Evolutionary conservation across 1,140 invertebrate genomes (phyloP).

Genomic region (Geopemphigus sp.): DNA sequence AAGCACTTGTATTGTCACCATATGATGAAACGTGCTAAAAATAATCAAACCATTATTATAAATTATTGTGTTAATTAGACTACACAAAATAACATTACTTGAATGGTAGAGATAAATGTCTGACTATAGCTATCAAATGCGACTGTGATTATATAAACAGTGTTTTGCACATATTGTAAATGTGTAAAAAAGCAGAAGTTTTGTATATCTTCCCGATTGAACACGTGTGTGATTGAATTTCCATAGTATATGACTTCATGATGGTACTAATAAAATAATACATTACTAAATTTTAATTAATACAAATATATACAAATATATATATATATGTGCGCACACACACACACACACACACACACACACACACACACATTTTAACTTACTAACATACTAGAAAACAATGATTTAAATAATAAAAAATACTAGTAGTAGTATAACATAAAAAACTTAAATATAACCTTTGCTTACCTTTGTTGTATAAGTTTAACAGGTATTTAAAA

Average conservation of each 20-base stretch:
- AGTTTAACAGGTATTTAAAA: background rate
- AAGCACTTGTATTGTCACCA: slow-evolving; percentile 33
- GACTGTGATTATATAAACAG: slow-evolving; percentile 37
- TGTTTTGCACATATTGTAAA: slow-evolving; percentile 31
- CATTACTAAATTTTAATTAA: too few species aligned
- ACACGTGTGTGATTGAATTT: slow-evolving; percentile 9
- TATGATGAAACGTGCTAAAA: slow-evolving; percentile 30
- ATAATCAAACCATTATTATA: background rate
- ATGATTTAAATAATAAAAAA: too few species aligned
- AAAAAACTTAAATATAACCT: too few species aligned
- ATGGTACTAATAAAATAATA: slow-evolving; percentile 18
- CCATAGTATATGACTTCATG: slow-evolving; percentile 36
- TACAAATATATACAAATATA: too few species aligned
- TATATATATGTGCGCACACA: too few species aligned
- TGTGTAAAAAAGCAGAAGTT: slow-evolving; percentile 23
- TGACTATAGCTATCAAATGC: slow-evolving; percentile 13
- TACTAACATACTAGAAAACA: too few species aligned
- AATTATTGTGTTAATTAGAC: background rate
- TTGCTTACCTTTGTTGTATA: too few species aligned
- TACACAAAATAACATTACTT: slow-evolving; percentile 9
- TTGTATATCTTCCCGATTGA: slow-evolving; percentile 14
- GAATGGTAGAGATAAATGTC: slow-evolving; percentile 28
- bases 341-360: too few species aligned
- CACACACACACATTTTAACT: too few species aligned
- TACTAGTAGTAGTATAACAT: too few species aligned